These are phyloP conservation scores for Enteromius anoplus DNA, from an alignment of 2,797 vertebrate species.

Conservation along the genomic window DNA sequence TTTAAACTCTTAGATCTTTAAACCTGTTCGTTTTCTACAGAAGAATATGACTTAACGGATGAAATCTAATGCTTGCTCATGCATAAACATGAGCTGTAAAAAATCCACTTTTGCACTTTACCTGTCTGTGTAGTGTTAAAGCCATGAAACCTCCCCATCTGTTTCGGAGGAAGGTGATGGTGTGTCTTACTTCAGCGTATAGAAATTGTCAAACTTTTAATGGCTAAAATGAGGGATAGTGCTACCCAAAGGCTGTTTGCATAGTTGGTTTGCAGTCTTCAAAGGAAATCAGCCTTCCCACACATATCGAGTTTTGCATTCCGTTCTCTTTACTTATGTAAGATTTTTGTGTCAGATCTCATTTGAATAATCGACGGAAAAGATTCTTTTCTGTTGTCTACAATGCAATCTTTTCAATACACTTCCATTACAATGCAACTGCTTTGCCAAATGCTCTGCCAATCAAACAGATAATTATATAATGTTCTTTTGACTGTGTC, in stretches of 20 bases:
- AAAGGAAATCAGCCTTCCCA: constrained; percentile 53
- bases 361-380: constrained; percentile 52
- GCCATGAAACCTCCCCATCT: constrained; percentile 43
- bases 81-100: constrained; percentile 72
- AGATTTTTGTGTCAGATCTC: constrained; percentile 55
- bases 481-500: constrained; percentile 5
- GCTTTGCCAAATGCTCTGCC: constrained; percentile 11
- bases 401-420: constrained; percentile 30
- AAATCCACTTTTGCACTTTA: constrained; percentile 43
- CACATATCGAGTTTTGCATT: constrained; percentile 56
- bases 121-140: constrained; percentile 14
- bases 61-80: constrained; percentile 65
- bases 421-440: constrained; percentile 26
- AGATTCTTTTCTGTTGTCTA: constrained; percentile 22
- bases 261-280: constrained; percentile 49
- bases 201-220: constrained; percentile 65
- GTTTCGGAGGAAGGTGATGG: constrained; percentile 62
- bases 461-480: constrained; percentile 37
- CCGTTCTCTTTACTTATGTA: constrained; percentile 48
- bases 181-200: constrained; percentile 63
- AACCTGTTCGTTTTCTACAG: constrained; percentile 45
- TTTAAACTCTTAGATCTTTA: constrained; percentile 60
- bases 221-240: constrained; percentile 52
- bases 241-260: constrained; percentile 59
- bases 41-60: constrained; percentile 36